Conservation (phyloP, 2,113 vertebrate species). For the Agapornis roseicollis region DNA sequence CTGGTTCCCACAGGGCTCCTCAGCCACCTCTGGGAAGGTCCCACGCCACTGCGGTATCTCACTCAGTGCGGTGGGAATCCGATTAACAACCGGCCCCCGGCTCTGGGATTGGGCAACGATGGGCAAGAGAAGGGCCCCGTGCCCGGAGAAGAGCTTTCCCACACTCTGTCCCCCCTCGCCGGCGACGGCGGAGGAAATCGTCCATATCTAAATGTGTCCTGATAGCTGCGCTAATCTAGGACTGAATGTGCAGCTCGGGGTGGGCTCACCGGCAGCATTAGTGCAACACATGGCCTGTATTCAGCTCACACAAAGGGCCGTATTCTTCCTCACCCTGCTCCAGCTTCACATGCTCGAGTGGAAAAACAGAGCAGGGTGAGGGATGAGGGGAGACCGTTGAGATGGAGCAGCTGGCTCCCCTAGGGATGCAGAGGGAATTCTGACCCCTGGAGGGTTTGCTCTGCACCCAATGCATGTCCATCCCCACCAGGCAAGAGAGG, state of each 20-base stretch:
- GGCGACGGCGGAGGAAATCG: constrained; percentile 84
- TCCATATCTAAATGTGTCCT: constrained; percentile 84
- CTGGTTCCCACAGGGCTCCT: constrained; percentile 67
- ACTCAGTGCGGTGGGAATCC: constrained; percentile 48
- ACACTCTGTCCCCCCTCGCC: constrained; percentile 72
- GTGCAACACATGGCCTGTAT: constrained; percentile 83
- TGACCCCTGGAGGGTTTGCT: background rate
- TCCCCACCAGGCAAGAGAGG: background rate
- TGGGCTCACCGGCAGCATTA: constrained; percentile 80
- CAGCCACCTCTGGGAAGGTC: constrained; percentile 45
- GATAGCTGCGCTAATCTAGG: constrained; percentile 84
- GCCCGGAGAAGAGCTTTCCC: constrained; percentile 77
- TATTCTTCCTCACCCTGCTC: constrained; percentile 67
- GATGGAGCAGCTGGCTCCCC: constrained; percentile 16
- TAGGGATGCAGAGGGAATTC: background rate
- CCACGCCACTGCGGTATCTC: constrained; percentile 51
- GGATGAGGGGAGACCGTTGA: background rate
- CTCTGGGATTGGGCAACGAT: constrained; percentile 33
- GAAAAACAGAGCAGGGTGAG: background rate
- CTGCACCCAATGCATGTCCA: rapidly evolving
- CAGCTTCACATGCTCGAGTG: background rate
- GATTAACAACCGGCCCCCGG: constrained; percentile 54
- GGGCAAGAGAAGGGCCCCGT: constrained; percentile 42
- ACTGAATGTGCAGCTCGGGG: constrained; percentile 81
- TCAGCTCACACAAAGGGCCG: constrained; percentile 79